Conservation (phyloP, 2,888 invertebrate genomes). For the Drosophila diplacantha region DNA sequence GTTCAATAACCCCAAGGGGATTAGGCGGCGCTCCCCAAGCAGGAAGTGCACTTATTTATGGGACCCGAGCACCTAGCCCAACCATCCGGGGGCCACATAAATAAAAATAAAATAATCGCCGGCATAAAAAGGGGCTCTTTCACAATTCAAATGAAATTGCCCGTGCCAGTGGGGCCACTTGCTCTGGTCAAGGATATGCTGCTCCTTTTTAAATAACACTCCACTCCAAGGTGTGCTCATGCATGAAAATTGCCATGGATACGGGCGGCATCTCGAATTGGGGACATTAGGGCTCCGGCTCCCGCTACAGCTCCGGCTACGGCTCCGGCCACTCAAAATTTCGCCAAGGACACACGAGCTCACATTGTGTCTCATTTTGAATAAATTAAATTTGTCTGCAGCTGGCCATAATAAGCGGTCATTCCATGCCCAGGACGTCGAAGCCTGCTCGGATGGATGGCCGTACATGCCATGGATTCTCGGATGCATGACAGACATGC, state of each 20-base stretch:
- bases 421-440: constrained; percentile 8
- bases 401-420: constrained; percentile 51
- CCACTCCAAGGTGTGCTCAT: constrained; percentile 54
- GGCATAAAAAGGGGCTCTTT: constrained; percentile 31
- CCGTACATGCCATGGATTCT: constrained; percentile 12
- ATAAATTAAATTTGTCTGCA: constrained; percentile 65
- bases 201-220: constrained; percentile 61
- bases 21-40: constrained; percentile 28
- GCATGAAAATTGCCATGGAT: constrained; percentile 53
- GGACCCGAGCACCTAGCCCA: constrained; percentile 18
- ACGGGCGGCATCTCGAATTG: constrained; percentile 25
- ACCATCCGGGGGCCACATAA: constrained; percentile 50
- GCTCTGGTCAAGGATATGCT: constrained; percentile 55
- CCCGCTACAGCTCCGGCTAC: constrained; percentile 2
- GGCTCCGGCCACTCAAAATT: constrained; percentile 42
- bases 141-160: constrained; percentile 71
- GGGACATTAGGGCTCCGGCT: constrained; percentile 16
- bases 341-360: constrained; percentile 48
- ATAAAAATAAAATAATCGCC: constrained; percentile 47
- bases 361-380: constrained; percentile 61
- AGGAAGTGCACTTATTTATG: constrained; percentile 66
- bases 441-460: constrained; percentile 10
- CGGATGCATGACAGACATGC: constrained; percentile 40
- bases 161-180: constrained; percentile 48
- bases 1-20: constrained; percentile 60